Evolutionary conservation across 2,113 vertebrate genomes (phyloP).

Genomic region (Phalacrocorax aristotelis): DNA sequence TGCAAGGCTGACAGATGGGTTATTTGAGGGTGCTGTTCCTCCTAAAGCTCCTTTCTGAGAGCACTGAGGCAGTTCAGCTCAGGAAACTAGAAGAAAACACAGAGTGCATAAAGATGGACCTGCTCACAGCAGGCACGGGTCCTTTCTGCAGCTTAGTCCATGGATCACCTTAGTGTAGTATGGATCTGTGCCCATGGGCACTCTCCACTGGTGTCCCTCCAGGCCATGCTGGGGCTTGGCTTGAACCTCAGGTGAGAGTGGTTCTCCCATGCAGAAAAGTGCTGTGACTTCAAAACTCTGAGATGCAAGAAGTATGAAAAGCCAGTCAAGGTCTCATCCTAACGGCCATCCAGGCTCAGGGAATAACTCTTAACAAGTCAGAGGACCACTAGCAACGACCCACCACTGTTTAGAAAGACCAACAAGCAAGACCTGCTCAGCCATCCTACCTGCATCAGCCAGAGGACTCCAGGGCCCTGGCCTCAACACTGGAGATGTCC

Average conservation of each 20-base stretch:
- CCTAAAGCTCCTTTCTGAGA: not conserved
- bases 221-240: not conserved
- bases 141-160: not conserved
- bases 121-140: accelerated
- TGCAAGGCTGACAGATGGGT: not conserved
- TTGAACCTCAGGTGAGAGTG: not conserved
- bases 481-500: not conserved
- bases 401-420: not conserved
- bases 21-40: not conserved
- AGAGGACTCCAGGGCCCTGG: not conserved
- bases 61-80: not conserved
- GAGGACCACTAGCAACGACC: not conserved
- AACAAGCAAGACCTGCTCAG: not conserved
- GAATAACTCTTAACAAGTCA: not conserved
- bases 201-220: not conserved
- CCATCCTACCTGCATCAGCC: not conserved
- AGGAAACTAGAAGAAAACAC: not conserved
- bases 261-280: not conserved
- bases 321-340: not conserved
- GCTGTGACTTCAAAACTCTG: not conserved
- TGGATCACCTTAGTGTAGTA: not conserved
- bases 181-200: not conserved
- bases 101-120: not conserved
- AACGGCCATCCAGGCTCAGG: not conserved
- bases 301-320: not conserved